Base-by-base conservation (phyloP, 2,113 vertebrate genomes). In the Pterophyllum scalare region DNA sequence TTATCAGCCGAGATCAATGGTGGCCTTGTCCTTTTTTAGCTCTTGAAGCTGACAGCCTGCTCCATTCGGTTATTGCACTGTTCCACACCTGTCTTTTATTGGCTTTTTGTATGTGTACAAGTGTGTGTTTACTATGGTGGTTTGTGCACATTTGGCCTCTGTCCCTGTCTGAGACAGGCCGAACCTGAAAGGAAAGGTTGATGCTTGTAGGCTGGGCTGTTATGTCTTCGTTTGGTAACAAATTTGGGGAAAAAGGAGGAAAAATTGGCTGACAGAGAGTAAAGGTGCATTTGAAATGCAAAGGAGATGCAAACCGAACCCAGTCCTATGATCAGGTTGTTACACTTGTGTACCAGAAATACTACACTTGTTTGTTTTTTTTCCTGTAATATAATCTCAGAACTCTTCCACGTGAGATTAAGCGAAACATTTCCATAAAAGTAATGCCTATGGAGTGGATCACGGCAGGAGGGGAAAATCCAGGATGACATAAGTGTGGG, bases 171-270 rank as follows among this genome's bases (percentile, higher is more conserved):
- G 58, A 12, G 62, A 88, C 83, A 83, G 56, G 72, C 61, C 22
- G 72, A 57, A 83, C 75, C 76, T 88, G 64, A 89, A 94, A 89
- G 85, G 57, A 74, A 82, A 61, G 62, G 59, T 58, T n/a, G 24
- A 24, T 65, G 75, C 80, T 77, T 43, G 59, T 72, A 76, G 84
- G 74, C 88, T 12, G 60, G 80, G 80, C 77, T 64, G 88, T 94
- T 92, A 80, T 81, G 82, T 87, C 79, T 84, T 92, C 70, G 83
- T 94, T 94, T 92, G 91, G 86, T 90, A 92, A 95, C 92, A 95
- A 94, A 94, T 92, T 93, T 88, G 79, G 79, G 80, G 28, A 60
- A 58, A 81, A 84, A 83, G 13, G 59, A 81, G 22, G 67, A 78
- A 67, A 33, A 64, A 70, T 79, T 61, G 75, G 77, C 82, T 46